A percentile compares a stretch with the other conserved stretches of the same genome.
phyloP scores from a whole-genome alignment of 1,140 invertebrate species.

The Metaphire vulgaris region DNA sequence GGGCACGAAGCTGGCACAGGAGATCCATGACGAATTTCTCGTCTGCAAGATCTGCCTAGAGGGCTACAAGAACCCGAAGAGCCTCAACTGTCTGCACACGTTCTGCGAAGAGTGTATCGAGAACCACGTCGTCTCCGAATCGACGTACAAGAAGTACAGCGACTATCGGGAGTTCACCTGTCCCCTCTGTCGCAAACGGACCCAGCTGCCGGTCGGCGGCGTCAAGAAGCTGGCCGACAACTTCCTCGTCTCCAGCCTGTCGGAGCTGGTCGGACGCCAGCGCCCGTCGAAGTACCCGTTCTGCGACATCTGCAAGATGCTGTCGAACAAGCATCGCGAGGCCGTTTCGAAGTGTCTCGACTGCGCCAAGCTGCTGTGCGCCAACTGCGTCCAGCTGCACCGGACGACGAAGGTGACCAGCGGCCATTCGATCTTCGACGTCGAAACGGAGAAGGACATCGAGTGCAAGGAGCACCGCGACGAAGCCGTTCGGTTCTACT shows the following conservation, averaged over 20 bases:
- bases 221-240: too few species aligned
- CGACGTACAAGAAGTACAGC: conserved; percentile 52
- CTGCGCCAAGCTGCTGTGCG: conserved; percentile 53
- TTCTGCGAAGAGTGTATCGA: conserved; percentile 68
- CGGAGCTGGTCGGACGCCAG: conserved; percentile 47
- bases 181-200: conserved; percentile 52
- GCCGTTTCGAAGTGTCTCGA: conserved; percentile 51
- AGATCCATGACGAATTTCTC: too few species aligned
- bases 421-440: conserved; percentile 51
- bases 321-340: conserved; percentile 48
- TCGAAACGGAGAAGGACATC: conserved; percentile 53
- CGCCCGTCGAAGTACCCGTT: conserved; percentile 50
- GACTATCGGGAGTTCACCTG: conserved; percentile 54
- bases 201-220: too few species aligned
- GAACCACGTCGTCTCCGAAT: conserved; percentile 48
- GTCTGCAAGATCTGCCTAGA: conserved; percentile 51
- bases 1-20: too few species aligned
- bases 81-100: conserved; percentile 81
- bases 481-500: conserved; percentile 36
- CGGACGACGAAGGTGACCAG: conserved; percentile 50
- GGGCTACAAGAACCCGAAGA: conserved; percentile 59
- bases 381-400: conserved; percentile 49
- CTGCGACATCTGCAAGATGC: conserved; percentile 51
- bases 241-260: too few species aligned
- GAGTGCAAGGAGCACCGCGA: conserved; percentile 52